phyloP scores from a whole-genome alignment of 2,113 vertebrate genomes.

The Poeciliopsis prolifica region DNA sequence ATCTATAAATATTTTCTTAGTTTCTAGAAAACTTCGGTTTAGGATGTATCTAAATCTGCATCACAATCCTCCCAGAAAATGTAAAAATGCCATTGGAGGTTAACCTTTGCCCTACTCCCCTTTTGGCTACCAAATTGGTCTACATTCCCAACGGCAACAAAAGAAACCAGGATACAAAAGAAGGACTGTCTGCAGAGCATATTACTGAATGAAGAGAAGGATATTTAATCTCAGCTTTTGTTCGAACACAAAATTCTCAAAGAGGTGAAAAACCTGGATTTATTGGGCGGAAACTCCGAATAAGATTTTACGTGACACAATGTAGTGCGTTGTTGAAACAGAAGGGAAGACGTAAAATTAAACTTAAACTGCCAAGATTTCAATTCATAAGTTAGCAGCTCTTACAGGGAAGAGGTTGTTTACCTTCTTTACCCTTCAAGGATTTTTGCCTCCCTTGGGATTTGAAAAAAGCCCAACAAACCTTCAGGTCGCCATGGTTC shows the following conservation, averaged over 20 bases:
- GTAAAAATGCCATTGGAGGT: not conserved
- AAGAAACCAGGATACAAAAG: not conserved
- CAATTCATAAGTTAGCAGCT: not conserved
- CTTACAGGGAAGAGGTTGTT: not conserved
- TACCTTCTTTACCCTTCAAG: not conserved
- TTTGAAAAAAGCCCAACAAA: constrained; percentile 23
- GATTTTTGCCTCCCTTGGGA: constrained; percentile 18
- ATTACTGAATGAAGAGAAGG: not conserved
- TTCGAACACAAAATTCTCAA: not conserved
- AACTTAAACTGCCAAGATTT: not conserved
- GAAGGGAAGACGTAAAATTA: not conserved
- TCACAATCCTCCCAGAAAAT: not conserved
- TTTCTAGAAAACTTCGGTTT: not conserved
- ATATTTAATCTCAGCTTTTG: constrained; percentile 1
- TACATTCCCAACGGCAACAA: not conserved
- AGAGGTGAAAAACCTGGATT: not conserved
- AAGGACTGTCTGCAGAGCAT: not conserved
- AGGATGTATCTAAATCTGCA: not conserved
- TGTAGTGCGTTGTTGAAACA: not conserved
- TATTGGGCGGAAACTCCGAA: not conserved
- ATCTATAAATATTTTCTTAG: not conserved
- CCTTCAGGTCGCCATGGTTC: constrained; percentile 17
- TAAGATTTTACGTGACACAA: not conserved
- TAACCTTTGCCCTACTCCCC: not conserved
- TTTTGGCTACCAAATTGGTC: not conserved